Base-by-base conservation (phyloP, 2,888 invertebrate genomes). In the Cabera pusaria region DNA sequence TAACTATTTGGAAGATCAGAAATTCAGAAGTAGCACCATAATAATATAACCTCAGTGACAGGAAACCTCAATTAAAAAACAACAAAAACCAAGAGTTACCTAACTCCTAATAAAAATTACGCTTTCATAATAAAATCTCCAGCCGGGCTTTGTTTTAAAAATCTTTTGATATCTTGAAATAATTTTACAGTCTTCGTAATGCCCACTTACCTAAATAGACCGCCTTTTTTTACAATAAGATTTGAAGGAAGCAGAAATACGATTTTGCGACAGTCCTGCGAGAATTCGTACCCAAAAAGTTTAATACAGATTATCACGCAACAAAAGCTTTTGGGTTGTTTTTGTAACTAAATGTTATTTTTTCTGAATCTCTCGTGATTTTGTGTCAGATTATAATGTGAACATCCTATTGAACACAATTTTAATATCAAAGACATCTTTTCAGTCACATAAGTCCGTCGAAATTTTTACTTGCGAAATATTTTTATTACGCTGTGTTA, bases 241-340 rank as follows among this genome's bases (percentile, higher is more conserved):
- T 50, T 52, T 41, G 44, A 40, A 46, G 29, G 38, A 32, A 52
- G 39, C 45, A 41, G 20, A 48, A 50, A 46, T 47, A 48, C 37
- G 44, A 41, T 48, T 53, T 41, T 40, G 42, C 45, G 44, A 42
- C 44, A 35, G 39, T 42, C 50, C 37, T 41, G 29, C 16, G 45
- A 35, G 48, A 40, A 50, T 48, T 45, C 29, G 38, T 48, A 42
- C 44, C 48, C 39, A 40, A 53, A 52, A 50, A 47, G 48, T 53
- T 52, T 50, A 50, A 50, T 50, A 48, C 41, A 48, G 52, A 53
- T 53, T 53, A 53, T 50, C 45, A 48, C 52, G 48, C 48, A 31
- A 50, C 50, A 46, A 29, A 38, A 48, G 45, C 39, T 43, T 44
- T 42, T 43, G 37, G 47, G 33, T 35, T 41, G 39, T 45, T 45